phyloP scores from a whole-genome alignment of 2,888 invertebrate genomes.

The Parnassius orleans region DNA sequence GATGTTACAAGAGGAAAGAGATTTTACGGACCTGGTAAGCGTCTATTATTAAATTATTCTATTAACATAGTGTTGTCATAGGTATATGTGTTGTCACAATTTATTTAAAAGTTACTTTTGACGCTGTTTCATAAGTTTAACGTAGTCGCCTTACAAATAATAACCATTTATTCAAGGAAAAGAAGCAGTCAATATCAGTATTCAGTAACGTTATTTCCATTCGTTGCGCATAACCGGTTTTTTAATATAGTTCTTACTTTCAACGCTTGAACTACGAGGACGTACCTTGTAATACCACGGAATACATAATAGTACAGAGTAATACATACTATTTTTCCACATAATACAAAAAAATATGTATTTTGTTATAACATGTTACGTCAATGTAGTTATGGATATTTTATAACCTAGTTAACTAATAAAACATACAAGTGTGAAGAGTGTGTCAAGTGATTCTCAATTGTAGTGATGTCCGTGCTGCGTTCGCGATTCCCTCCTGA shows the following conservation, averaged over 20 bases:
- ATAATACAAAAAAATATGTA: no score
- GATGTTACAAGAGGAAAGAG: slow-evolving; percentile 95
- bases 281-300: no score
- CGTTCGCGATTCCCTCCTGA: neutral
- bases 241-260: neutral
- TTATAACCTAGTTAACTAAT: slow-evolving; percentile 9
- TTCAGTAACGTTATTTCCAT: neutral
- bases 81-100: no score
- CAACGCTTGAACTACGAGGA: no score
- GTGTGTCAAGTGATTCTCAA: neutral
- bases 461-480: slow-evolving; percentile 11
- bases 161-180: neutral
- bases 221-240: neutral
- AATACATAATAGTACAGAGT: no score
- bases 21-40: slow-evolving; percentile 96
- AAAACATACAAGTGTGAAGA: slow-evolving; percentile 1
- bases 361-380: no score
- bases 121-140: no score
- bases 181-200: neutral
- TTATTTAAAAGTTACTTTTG: no score
- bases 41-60: neutral
- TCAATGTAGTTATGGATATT: neutral
- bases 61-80: no score
- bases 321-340: no score
- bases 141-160: no score